Conservation (phyloP, 1,140 invertebrate species). For the Pectinophora gossypiella region DNA sequence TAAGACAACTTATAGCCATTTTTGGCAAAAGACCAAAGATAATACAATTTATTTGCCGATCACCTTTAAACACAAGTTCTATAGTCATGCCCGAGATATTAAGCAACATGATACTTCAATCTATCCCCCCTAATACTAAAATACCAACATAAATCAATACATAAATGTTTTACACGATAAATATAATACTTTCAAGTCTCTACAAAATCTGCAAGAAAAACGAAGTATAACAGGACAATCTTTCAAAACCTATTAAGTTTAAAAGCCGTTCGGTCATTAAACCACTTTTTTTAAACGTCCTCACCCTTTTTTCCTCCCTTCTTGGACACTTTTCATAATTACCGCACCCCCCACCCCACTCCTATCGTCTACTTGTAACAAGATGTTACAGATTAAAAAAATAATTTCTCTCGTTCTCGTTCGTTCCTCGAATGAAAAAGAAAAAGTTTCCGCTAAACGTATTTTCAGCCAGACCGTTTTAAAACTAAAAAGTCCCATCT, state of each 20-base stretch:
- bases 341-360: slow-evolving; percentile 21
- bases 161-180: no score
- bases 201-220: neutral
- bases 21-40: no score
- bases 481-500: slow-evolving; percentile 10
- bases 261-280: slow-evolving; percentile 56
- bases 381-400: slow-evolving; percentile 40
- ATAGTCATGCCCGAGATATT: no score
- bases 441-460: neutral
- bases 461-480: slow-evolving; percentile 1
- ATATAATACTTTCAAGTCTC: no score
- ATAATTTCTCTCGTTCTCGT: slow-evolving; percentile 13
- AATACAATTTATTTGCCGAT: no score
- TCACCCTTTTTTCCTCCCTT: slow-evolving; percentile 41
- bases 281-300: slow-evolving; percentile 53
- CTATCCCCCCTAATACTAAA: no score
- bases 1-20: no score
- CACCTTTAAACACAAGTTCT: no score
- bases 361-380: slow-evolving; percentile 30
- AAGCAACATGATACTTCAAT: no score
- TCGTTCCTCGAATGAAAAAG: neutral
- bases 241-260: slow-evolving; percentile 61
- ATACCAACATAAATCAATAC: no score
- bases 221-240: slow-evolving; percentile 17
- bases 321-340: slow-evolving; percentile 65